These are phyloP conservation scores for Euspilapteryx auroguttella DNA, from an alignment of 2,888 invertebrate species.

Conservation along the genomic window DNA sequence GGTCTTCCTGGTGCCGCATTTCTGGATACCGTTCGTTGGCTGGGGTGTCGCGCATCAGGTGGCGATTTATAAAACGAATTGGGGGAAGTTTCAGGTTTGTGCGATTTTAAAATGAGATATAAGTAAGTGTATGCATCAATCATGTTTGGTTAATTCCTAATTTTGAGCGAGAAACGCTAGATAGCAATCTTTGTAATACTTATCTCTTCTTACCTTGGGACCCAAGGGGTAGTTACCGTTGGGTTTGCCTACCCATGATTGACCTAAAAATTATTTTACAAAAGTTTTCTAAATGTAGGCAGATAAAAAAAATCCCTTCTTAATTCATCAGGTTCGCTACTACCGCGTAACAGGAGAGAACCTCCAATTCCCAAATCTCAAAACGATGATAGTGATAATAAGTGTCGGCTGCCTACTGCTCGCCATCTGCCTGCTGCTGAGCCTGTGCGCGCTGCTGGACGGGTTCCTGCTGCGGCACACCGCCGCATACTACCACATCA, in stretches of 20 bases:
- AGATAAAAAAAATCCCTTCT: too few species aligned
- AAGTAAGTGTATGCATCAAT: neutral
- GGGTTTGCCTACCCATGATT: too few species aligned
- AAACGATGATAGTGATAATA: conserved; percentile 62
- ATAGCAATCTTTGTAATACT: too few species aligned
- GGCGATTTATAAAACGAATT: conserved; percentile 69
- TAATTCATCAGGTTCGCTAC: conserved; percentile 59
- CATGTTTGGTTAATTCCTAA: neutral
- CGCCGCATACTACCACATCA: conserved; percentile 65
- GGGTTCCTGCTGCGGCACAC: conserved; percentile 68
- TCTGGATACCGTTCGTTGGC: conserved; percentile 71
- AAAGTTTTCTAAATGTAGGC: too few species aligned
- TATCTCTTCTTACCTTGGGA: too few species aligned
- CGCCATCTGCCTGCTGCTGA: conserved; percentile 62
- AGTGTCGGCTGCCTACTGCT: conserved; percentile 64
- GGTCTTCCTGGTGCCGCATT: conserved; percentile 68
- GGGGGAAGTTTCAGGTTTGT: conserved; percentile 67
- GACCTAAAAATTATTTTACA: too few species aligned
- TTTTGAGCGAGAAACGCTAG: too few species aligned
- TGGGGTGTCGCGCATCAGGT: conserved; percentile 72
- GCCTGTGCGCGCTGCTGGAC: conserved; percentile 62
- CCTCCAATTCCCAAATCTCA: conserved; percentile 63
- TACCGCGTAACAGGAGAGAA: conserved; percentile 62
- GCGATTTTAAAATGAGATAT: neutral
- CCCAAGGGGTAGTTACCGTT: too few species aligned